Conservation (phyloP, 2,888 invertebrate species). For the Mythimna vitellina region DNA sequence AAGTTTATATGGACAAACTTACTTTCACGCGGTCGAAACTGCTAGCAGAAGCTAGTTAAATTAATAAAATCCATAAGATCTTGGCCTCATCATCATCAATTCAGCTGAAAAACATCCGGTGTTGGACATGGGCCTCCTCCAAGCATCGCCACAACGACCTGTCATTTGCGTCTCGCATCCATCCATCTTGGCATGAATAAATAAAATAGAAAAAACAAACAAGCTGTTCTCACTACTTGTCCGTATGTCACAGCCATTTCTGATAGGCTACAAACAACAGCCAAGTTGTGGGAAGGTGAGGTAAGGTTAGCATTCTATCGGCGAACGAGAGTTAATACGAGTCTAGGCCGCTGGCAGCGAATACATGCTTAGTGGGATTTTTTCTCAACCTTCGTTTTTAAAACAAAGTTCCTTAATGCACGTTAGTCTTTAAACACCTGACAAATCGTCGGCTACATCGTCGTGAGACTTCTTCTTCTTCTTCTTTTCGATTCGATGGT, state of each 20-base stretch:
- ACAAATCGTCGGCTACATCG: neutral
- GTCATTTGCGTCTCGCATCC: too few relatives aligned
- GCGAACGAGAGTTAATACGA: conserved; percentile 67
- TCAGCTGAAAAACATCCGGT: too few relatives aligned
- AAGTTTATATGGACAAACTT: too few relatives aligned
- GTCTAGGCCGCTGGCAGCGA: conserved; percentile 42
- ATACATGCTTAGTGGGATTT: conserved; percentile 25
- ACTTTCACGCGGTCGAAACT: too few relatives aligned
- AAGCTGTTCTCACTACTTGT: neutral
- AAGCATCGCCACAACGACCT: too few relatives aligned
- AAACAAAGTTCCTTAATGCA: neutral
- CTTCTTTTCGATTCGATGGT: too few relatives aligned
- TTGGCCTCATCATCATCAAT: too few relatives aligned
- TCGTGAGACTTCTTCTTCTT: too few relatives aligned
- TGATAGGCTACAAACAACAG: conserved; percentile 66
- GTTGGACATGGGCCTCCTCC: too few relatives aligned
- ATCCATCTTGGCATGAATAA: neutral
- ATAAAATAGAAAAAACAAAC: neutral
- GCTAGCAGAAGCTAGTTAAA: too few relatives aligned
- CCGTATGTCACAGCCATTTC: conserved; percentile 43
- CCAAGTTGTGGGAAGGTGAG: conserved; percentile 65
- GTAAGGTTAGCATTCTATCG: conserved; percentile 68
- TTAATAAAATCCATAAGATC: too few relatives aligned
- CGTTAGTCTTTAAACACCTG: neutral
- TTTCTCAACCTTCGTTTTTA: neutral